Evolutionary conservation across 2,888 invertebrate genomes (phyloP), one percentile per base, ranked within the genome.

Genomic region (Polydrusus cervinus): DNA sequence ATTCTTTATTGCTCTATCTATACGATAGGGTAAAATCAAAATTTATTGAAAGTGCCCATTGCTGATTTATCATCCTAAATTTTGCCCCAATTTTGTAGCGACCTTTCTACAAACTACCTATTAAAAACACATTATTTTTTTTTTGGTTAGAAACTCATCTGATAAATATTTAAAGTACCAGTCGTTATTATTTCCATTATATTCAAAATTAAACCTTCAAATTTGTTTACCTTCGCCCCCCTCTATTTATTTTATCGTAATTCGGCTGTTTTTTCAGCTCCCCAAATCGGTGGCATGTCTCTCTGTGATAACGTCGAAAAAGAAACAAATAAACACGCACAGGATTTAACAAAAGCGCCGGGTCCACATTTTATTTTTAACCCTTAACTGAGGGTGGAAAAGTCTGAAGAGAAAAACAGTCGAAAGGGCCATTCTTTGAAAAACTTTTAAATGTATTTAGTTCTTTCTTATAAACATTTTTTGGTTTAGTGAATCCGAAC

Each of bases 241-340:
- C 60, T 69, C 20, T 69, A 69, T 69, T 69, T 69, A 60, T 47
- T 69, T 69, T 55, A 53, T 60, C 57, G 69, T 69, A 69, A 69
- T 69, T 69, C 47, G 60, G 69, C n/a, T 55, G 55, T 34, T 69
- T 69, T 69, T 69, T 69, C 60, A 43, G 45, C 40, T 45, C 60
- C 69, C 69, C 49, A 38, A 69, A 69, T 69, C 60, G 57, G 60
- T 49, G 70, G 70, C 61, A 70, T 70, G 70, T 70, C 62, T 38
- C 40, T 61, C 49, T 25, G 70, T 70, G 70, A 70, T 70, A 70
- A 62, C 70, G 70, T 47, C 62, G 61, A 61, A 70, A 70, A 70
- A 49, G 68, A 70, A 70, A 62, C 70, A 70, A 70, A 70, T 70
- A 70, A 70, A 62, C 70, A 70, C 70, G 70, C 57, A 57, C 55